Evolutionary conservation across 2,888 invertebrate genomes (phyloP).

Genomic region (Ypsolopha sequella): DNA sequence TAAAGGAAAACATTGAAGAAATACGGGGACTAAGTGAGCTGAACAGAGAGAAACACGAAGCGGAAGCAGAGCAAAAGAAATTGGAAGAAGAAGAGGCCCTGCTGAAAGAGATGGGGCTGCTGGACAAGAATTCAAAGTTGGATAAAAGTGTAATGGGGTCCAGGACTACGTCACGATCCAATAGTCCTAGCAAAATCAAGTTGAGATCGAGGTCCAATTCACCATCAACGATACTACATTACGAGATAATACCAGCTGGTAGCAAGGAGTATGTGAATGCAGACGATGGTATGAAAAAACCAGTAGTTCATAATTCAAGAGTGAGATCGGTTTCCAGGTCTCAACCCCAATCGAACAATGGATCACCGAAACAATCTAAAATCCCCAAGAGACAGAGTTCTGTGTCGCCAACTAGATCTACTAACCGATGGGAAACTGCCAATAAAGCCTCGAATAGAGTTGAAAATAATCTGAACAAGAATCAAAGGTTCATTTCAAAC

Average conservation of each 20-base stretch:
- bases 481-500: conserved; percentile 55
- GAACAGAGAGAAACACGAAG: conserved; percentile 61
- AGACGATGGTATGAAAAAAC: conserved; percentile 32
- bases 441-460: conserved; percentile 20
- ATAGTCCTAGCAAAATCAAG: conserved; percentile 47
- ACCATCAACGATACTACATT: conserved; percentile 45
- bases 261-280: conserved; percentile 36
- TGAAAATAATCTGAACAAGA: conserved; percentile 36
- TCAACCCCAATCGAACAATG: conserved; percentile 56
- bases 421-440: conserved; percentile 21
- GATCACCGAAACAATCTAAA: conserved; percentile 61
- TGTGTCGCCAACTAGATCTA: conserved; percentile 45
- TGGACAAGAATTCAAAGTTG: conserved; percentile 39
- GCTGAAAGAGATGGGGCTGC: conserved; percentile 56
- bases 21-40: conserved; percentile 57
- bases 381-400: conserved; percentile 61
- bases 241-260: conserved; percentile 30
- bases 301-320: conserved; percentile 45
- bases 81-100: conserved; percentile 58
- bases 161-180: conserved; percentile 44
- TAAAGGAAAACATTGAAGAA: conserved; percentile 62
- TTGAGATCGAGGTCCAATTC: conserved; percentile 57
- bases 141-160: conserved; percentile 34
- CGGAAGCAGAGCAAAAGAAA: conserved; percentile 49
- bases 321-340: conserved; percentile 47